A percentile compares a stretch with the other conserved stretches of the same genome.
phyloP scores from a whole-genome alignment of 1,140 invertebrate species.

The Anastrepha ludens region DNA sequence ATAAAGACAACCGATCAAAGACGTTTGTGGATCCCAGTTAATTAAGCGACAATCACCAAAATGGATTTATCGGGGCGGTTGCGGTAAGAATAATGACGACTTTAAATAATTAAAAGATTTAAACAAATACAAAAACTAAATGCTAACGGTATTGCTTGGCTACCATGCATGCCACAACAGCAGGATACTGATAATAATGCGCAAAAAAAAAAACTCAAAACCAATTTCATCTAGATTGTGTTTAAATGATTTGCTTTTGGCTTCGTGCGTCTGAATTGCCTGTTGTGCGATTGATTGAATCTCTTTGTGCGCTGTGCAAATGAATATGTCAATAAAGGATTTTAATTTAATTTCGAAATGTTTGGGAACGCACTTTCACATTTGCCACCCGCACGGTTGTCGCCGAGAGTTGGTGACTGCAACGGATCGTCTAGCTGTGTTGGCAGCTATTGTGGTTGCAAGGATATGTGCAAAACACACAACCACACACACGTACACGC shows the following conservation, averaged over 20 bases:
- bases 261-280: background rate
- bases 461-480: background rate
- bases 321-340: conserved; percentile 72
- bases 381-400: background rate
- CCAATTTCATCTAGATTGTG: conserved; percentile 29
- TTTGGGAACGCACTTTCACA: conserved; percentile 4
- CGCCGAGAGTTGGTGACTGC: too few species aligned
- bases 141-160: background rate
- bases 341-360: conserved; percentile 73
- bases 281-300: conserved; percentile 64
- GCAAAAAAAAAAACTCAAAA: background rate
- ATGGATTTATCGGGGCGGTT: conserved; percentile 74
- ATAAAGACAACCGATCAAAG: background rate
- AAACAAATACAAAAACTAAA: background rate
- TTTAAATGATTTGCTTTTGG: background rate
- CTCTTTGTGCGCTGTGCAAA: conserved; percentile 70
- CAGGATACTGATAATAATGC: background rate
- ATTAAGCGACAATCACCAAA: conserved; percentile 59
- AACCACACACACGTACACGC: too few species aligned
- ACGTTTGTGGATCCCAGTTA: background rate
- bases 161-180: background rate
- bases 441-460: background rate
- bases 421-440: background rate
- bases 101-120: background rate
- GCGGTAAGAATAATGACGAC: conserved; percentile 64